These are phyloP conservation scores for Torymus auratus DNA, from an alignment of 2,888 invertebrate species.

Conservation along the genomic window DNA sequence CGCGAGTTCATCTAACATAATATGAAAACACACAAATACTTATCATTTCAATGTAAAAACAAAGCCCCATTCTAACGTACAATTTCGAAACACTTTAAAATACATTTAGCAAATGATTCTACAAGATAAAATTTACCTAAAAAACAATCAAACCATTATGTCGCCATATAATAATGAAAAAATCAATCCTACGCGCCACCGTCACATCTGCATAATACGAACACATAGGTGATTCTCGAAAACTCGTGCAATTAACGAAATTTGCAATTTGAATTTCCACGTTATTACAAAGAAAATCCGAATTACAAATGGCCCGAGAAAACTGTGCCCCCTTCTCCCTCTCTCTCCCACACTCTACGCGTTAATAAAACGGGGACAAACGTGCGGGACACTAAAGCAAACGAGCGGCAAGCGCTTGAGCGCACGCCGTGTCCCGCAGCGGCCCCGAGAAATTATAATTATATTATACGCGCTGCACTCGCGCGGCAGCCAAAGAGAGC, in stretches of 20 bases:
- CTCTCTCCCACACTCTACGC: background rate
- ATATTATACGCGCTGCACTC: slow-evolving; percentile 1
- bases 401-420: slow-evolving; percentile 4
- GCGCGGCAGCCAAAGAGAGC: slow-evolving; percentile 20
- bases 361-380: slow-evolving; percentile 33
- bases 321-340: background rate
- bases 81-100: too few relatives aligned
- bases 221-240: background rate
- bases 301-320: slow-evolving; percentile 24
- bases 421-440: background rate
- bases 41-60: too few relatives aligned
- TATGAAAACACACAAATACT: too few relatives aligned
- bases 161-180: too few relatives aligned
- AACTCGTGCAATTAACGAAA: slow-evolving; percentile 18
- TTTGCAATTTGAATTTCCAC: background rate
- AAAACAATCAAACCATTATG: too few relatives aligned
- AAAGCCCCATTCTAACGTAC: too few relatives aligned
- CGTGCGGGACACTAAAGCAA: slow-evolving; percentile 31
- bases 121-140: too few relatives aligned
- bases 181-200: too few relatives aligned
- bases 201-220: too few relatives aligned
- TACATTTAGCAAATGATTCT: too few relatives aligned
- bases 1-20: too few relatives aligned
- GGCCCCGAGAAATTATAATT: slow-evolving; percentile 43
- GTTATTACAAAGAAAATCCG: background rate